Evolutionary conservation across 2,888 invertebrate species (phyloP).

Genomic region (Harmothoe impar): DNA sequence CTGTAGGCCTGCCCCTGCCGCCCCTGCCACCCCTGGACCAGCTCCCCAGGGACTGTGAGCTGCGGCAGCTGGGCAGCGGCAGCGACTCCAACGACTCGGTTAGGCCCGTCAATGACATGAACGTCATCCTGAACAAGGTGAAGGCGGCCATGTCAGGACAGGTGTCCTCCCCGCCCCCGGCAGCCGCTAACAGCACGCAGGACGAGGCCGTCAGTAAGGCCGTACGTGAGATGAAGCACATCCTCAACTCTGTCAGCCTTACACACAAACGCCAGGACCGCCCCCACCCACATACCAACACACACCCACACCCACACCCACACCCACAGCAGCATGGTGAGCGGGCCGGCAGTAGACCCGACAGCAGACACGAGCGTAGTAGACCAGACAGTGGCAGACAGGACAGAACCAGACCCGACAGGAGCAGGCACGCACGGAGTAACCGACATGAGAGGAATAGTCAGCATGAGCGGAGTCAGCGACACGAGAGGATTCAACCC

Average conservation of each 20-base stretch:
- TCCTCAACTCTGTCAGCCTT: background rate
- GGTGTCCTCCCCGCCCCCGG: background rate
- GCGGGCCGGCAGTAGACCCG: too few relatives aligned
- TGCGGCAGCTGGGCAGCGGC: background rate
- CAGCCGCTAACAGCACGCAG: background rate
- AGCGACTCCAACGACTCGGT: slow-evolving; percentile 35
- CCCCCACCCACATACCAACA: background rate
- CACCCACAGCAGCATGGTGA: background rate
- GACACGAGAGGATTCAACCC: background rate
- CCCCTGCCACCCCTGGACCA: slow-evolving; percentile 46
- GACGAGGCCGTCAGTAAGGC: slow-evolving; percentile 10
- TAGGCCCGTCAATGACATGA: slow-evolving; percentile 59
- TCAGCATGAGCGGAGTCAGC: too few relatives aligned
- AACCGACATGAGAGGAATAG: background rate
- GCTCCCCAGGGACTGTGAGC: slow-evolving; percentile 48
- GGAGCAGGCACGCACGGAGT: too few relatives aligned
- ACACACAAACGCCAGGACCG: background rate
- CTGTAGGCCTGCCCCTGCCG: slow-evolving; percentile 37
- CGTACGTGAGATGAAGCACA: background rate
- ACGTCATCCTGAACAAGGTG: slow-evolving; percentile 43
- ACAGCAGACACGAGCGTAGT: too few relatives aligned
- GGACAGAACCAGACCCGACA: too few relatives aligned
- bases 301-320: too few relatives aligned
- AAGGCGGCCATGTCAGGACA: background rate
- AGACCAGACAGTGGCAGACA: too few relatives aligned